Evolutionary conservation across 2,113 vertebrate species (phyloP), one percentile per base, ranked within the genome.

Genomic region (Aix galericulata): DNA sequence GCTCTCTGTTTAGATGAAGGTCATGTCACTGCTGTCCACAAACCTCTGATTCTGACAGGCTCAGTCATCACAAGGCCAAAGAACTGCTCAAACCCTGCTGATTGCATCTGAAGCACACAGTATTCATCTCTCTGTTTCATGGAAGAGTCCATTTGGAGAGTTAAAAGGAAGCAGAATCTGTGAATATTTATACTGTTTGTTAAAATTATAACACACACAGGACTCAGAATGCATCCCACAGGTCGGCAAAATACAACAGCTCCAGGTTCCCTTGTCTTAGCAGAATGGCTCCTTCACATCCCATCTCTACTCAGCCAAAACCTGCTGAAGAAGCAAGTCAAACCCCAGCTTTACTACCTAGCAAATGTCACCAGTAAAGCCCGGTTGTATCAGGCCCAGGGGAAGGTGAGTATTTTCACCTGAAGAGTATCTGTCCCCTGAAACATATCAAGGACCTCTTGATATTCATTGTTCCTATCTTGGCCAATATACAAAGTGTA

Each of bases 131-230:
- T 62, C 34, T 84, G 31, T 80, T 23, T 66, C 44, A 50, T 7
- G 17, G 82, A 46, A 12, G 60, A 88, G 8, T 53, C 72, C 40
- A 59, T 89, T 74, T 79, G 67, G 40, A 93, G 67, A 88, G 36
- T 55, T 29, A 79, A 63, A 91, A 82, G 36, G 63, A 91, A 89
- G 71, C 4, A 89, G 27, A 79, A 2, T 52, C 48, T 76, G 58
- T 87, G 92, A 91, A 73, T 87, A 62, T 75, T 96, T 91, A 40
- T 29, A 53, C 11, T 84, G 50, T 63, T 92, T 84, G 38, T 72
- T 59, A 82, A 91, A 89, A 79, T 38, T 31, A 60, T 59, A 75
- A 78, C 31, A 34, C 77, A 78, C 66, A 14, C 46, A 58, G 66
- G 58, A 78, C 22, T 75, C n/a, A 42, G 44, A 88, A 83, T 8